phyloP scores from a whole-genome alignment of 2,113 vertebrate species.

The Otocyon megalotis region DNA sequence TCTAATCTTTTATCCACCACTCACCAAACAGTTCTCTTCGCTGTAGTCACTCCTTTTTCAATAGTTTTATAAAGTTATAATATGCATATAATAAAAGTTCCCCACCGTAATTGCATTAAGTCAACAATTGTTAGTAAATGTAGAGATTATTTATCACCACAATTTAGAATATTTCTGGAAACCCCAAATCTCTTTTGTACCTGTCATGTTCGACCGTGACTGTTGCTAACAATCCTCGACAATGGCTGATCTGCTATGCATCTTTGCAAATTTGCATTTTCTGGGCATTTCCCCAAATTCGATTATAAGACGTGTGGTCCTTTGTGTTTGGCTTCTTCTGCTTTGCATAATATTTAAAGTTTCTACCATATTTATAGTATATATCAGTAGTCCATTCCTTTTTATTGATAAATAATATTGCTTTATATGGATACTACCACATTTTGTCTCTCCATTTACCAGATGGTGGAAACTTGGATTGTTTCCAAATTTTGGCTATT shows the following conservation, averaged over 20 bases:
- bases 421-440: background rate
- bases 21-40: background rate
- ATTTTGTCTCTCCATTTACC: background rate
- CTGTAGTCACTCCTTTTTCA: background rate
- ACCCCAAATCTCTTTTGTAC: background rate
- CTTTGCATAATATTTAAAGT: background rate
- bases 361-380: background rate
- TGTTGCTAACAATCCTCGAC: background rate
- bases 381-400: background rate
- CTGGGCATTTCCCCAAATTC: background rate
- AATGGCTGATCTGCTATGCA: background rate
- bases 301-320: background rate
- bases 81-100: constrained; percentile 16
- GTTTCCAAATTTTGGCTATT: background rate
- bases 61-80: background rate
- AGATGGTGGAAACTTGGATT: background rate
- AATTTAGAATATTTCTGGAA: background rate
- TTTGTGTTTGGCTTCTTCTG: background rate
- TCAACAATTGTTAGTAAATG: background rate
- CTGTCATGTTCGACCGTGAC: background rate
- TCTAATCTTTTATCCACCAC: background rate
- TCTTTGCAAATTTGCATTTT: constrained; percentile 34
- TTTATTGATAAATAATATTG: background rate
- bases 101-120: background rate
- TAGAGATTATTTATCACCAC: background rate